A percentile compares a stretch with the other conserved stretches of the same genome.
Conservation (phyloP, 2,797 vertebrate genomes). For the Lagodon rhomboides region DNA sequence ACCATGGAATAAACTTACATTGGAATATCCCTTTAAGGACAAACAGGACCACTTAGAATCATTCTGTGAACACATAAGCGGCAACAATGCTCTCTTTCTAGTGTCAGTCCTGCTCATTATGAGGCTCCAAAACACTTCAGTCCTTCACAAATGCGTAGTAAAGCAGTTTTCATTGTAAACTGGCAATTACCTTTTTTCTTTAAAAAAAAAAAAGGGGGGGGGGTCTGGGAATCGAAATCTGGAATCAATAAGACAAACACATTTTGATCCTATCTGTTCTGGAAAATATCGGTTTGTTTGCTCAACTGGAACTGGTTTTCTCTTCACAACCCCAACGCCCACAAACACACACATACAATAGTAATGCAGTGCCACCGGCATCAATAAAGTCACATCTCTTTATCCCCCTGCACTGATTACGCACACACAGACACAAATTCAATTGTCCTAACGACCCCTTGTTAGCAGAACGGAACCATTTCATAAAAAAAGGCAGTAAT, state of each 20-base stretch:
- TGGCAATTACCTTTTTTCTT: not conserved
- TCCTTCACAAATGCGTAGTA: slow-evolving; percentile 1
- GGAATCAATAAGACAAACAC: slow-evolving; percentile 66
- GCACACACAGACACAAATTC: slow-evolving; percentile 74
- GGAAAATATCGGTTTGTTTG: slow-evolving; percentile 61
- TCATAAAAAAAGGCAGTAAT: slow-evolving; percentile 68
- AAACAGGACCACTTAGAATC: slow-evolving; percentile 39
- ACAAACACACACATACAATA: slow-evolving; percentile 24
- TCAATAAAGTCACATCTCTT: slow-evolving; percentile 61
- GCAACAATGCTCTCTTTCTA: slow-evolving; percentile 26
- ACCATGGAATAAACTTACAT: too few species aligned
- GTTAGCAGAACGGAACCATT: slow-evolving; percentile 78
- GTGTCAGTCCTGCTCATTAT: slow-evolving; percentile 19
- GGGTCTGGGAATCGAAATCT: slow-evolving; percentile 38
- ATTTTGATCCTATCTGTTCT: slow-evolving; percentile 60
- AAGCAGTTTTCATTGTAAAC: slow-evolving; percentile 23
- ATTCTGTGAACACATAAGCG: slow-evolving; percentile 32
- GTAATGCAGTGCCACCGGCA: slow-evolving; percentile 56
- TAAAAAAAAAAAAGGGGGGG: not conserved
- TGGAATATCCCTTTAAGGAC: too few species aligned
- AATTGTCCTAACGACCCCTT: slow-evolving; percentile 81
- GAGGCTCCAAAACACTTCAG: slow-evolving; percentile 10
- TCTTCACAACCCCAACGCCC: slow-evolving; percentile 20
- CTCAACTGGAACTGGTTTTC: slow-evolving; percentile 49
- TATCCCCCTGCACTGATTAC: slow-evolving; percentile 58